Percentiles rank a stretch among this genome's conserved stretches.
Conservation (phyloP, 1,140 invertebrate species). For the Aphaenogaster rudis region DNA sequence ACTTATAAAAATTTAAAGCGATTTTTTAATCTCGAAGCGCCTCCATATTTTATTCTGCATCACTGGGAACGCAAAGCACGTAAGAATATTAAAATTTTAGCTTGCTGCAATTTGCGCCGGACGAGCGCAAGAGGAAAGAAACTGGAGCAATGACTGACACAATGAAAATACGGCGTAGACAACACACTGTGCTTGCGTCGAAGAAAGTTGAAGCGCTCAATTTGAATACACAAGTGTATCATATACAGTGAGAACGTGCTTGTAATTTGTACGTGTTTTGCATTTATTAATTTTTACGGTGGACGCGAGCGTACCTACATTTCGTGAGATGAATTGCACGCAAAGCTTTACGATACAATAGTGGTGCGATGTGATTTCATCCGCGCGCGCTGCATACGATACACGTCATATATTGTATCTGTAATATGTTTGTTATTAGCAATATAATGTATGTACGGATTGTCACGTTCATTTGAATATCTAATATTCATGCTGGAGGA, state of each 20-base stretch:
- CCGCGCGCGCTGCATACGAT: background rate
- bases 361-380: slow-evolving; percentile 28
- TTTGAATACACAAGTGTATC: slow-evolving; percentile 29
- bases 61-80: slow-evolving; percentile 40
- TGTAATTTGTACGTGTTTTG: slow-evolving; percentile 38
- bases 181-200: background rate
- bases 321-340: slow-evolving; percentile 51
- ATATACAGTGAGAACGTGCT: slow-evolving; percentile 26
- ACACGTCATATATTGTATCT: too few species aligned
- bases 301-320: slow-evolving; percentile 18
- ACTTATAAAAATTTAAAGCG: slow-evolving; percentile 52
- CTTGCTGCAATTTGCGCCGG: slow-evolving; percentile 46
- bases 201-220: slow-evolving; percentile 40
- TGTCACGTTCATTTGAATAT: slow-evolving; percentile 45
- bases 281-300: slow-evolving; percentile 59
- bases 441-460: slow-evolving; percentile 19
- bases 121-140: slow-evolving; percentile 29
- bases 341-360: slow-evolving; percentile 26
- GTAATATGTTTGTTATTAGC: slow-evolving; percentile 24
- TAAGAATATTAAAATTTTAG: slow-evolving; percentile 58
- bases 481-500: slow-evolving; percentile 21
- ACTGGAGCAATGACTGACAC: slow-evolving; percentile 37
- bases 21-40: slow-evolving; percentile 35
- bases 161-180: slow-evolving; percentile 48
- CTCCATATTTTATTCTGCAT: slow-evolving; percentile 43